phyloP scores from a whole-genome alignment of 2,888 invertebrate genomes.

The Ennomos quercinarius region DNA sequence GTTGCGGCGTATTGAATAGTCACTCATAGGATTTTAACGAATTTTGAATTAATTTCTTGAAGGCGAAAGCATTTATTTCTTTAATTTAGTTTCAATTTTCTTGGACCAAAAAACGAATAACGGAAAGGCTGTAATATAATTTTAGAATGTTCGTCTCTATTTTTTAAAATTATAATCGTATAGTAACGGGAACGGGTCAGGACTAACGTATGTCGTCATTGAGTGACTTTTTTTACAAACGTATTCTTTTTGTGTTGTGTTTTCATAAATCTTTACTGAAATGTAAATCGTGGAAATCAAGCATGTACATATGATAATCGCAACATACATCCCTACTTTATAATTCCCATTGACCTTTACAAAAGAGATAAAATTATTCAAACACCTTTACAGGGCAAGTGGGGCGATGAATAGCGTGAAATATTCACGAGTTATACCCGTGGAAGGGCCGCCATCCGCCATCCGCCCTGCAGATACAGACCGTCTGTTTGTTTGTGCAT shows the following conservation, averaged over 20 bases:
- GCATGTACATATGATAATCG: conserved; percentile 7
- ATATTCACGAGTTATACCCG: conserved; percentile 20
- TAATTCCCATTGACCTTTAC: conserved; percentile 25
- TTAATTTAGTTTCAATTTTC: too few species aligned
- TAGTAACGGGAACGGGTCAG: too few species aligned
- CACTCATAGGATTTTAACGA: conserved; percentile 13
- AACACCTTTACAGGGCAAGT: conserved; percentile 19
- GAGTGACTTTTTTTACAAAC: too few species aligned
- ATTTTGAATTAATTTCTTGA: not conserved
- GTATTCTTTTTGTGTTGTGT: not conserved
- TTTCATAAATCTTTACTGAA: not conserved
- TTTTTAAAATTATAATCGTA: too few species aligned
- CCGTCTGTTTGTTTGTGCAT: conserved; percentile 39
- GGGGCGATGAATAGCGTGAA: conserved; percentile 11
- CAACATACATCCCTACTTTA: conserved; percentile 16
- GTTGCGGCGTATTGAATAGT: conserved; percentile 7
- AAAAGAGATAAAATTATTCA: conserved; percentile 26
- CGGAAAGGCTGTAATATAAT: too few species aligned
- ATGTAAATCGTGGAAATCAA: not conserved
- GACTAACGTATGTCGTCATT: too few species aligned
- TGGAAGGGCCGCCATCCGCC: conserved; percentile 11
- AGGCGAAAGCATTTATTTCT: not conserved
- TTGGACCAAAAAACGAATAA: too few species aligned
- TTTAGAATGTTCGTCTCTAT: too few species aligned
- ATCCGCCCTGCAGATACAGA: conserved; percentile 15